Evolutionary conservation across 1,140 invertebrate genomes (phyloP), one percentile per base, ranked within the genome.

Genomic region (Caenorhabditis elegans): DNA sequence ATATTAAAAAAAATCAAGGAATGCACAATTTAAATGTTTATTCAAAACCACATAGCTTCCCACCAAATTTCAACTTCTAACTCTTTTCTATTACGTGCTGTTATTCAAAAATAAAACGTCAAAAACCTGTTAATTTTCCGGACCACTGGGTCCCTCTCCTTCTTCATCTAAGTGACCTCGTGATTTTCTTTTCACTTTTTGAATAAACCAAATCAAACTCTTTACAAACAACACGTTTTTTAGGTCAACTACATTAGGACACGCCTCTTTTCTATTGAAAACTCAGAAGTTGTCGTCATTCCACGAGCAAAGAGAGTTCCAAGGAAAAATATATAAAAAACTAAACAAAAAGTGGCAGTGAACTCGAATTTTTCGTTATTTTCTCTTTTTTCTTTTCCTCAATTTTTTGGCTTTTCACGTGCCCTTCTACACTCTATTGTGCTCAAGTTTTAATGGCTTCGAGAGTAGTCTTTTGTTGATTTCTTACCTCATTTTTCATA

Each of bases 71-170:
- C 53, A 60, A n/a, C 13, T 15, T 31, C 28, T 2, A 60, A 13
- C 15, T 26, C 53, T 24, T 60, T 34, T 31, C 26, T 10, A 53
- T 53, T 34, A 34, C 28, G 28, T 60, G 55, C 55, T 60, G 28
- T 39, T 39, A 39, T 70, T 70, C n/a, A 24, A 70, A 65, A 70
- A 39, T 10, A 34, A 70, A 70, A 70, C 60, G 60, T 70, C 60
- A 70, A 70, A 39, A 70, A 70, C 34, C 28, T 34, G 39, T 17
- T 60, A 39, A 39, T 70, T 39, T 70, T 70, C 60, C 60, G 34
- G 60, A 70, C 60, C 60, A 70, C 60, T 70, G 22, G 60, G 13
- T 39, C n/a, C n/a, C 55, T 3, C 2, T 36, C n/a, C n/a, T n/a
- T n/a, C n/a, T n/a, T n/a, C n/a, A n/a, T n/a, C 19, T n/a, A 60